Base-by-base conservation (phyloP, 1,140 invertebrate species). In the Euwallacea fornicatus region DNA sequence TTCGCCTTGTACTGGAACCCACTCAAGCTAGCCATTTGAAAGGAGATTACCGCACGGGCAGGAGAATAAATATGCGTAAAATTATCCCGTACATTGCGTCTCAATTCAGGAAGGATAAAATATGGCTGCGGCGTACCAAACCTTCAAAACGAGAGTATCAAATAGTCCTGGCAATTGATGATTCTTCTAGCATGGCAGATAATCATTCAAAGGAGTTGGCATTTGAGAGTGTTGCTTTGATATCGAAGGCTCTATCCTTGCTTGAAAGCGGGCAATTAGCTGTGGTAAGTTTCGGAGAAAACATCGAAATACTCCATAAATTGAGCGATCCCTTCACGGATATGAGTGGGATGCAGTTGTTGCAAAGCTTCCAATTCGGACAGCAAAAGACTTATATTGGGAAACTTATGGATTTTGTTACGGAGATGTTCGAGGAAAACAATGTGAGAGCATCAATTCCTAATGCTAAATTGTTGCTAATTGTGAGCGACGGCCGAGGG, bases 31-130 rank as follows among this genome's bases (percentile, higher is more conserved):
- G 96, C 0, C 89, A 95, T 74, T 83, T 98, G 7, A 94, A 93
- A 83, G 88, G 88, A 16, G 98, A 99, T 82, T 99, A 97, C 80
- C 88, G 96, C 69, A 99, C 96, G 2, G 98, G 98, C 7, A 94
- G 96, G 75, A 86, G 98, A 42, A 91, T 99, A 15, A 99, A 99
- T 82, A 99, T 99, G 97, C 88, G 96, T 55, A 96, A 97, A 82
- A 91, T 97, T 2, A 98, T 99, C 78, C 93, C 96, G 0, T 99
- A 99, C 82, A 98, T 99, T 77, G 98, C 98, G 7, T 98, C 96
- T 77, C 93, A 99, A 81, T 99, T 98, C 83, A 88, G 97, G 44
- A 99, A 99, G 80, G 97, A 99, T 79, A 98, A 98, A 81, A 99
- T 99, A 78, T 99, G 98, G 98, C 78, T 99, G 74, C 84, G 97